A percentile compares a stretch with the other conserved stretches of the same genome.
These are phyloP conservation scores for Emydura subglobosa DNA, from an alignment of 2,113 vertebrate genomes.

Conservation along the genomic window DNA sequence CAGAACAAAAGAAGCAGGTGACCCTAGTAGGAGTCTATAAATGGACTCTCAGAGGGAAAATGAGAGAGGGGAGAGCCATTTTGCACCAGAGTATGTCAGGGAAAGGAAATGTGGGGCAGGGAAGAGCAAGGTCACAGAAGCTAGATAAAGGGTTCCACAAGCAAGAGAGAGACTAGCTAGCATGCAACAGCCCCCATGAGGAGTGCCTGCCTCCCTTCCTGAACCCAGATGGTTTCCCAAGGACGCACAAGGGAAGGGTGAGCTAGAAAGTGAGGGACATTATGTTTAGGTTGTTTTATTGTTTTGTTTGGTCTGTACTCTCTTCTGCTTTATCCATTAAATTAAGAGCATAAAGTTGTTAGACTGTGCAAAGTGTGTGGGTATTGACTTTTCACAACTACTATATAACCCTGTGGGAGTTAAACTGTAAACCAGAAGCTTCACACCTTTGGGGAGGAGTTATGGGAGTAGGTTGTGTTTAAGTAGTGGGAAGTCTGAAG, in stretches of 20 bases:
- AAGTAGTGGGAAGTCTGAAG: not conserved
- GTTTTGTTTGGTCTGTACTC: not conserved
- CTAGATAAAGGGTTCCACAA: not conserved
- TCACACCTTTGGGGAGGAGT: not conserved
- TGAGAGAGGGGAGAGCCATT: not conserved
- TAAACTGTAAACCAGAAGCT: not conserved
- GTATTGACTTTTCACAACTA: not conserved
- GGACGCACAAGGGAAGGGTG: not conserved
- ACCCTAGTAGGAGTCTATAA: not conserved
- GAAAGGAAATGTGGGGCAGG: not conserved
- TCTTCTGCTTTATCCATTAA: not conserved
- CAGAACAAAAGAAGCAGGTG: not conserved
- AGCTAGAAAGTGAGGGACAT: not conserved
- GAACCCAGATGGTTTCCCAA: not conserved
- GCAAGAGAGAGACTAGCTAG: too few relatives aligned
- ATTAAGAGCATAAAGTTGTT: not conserved
- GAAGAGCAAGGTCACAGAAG: not conserved
- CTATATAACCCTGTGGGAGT: not conserved
- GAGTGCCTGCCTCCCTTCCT: not conserved
- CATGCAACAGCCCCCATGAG: not conserved
- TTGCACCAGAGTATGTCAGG: not conserved
- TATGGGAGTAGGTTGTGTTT: not conserved
- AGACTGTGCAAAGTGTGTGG: not conserved
- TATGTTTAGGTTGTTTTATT: not conserved
- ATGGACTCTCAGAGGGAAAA: not conserved